Base-by-base conservation (phyloP, 2,888 invertebrate genomes). In the Coremacera marginata region DNA sequence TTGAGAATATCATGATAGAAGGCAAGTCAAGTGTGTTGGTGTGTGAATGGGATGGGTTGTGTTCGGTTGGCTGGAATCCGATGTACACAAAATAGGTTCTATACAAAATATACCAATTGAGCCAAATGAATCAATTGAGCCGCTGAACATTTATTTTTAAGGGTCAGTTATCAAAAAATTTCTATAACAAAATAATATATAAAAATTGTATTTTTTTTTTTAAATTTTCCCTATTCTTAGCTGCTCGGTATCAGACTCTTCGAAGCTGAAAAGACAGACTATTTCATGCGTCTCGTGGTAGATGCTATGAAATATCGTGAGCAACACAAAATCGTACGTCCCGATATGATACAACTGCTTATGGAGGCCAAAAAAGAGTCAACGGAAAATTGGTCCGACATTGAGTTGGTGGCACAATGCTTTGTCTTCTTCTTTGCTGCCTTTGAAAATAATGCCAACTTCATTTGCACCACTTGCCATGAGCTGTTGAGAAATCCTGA, bases 401-500 rank as follows among this genome's bases (percentile, higher is more conserved):
- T 84, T n/a, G 87, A 88, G 65, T 78, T 92, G 1, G 90, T 91
- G 0, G 91, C 92, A 0, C 92, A 93, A 86, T 90, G 90, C 44
- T 84, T 91, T 0, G 77, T 91, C 1, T 92, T 92, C 86, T 91
- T 92, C 81, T 84, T 91, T 37, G 92, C 91, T 49, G 92, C 92
- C 0, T 92, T 91, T 62, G 91, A 92, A 55, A 91, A 91, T 0
- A 84, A 86, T 31, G 84, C 86, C 11, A 84, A 83, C 14, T 80
- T 89, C 0, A 88, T 92, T 83, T 87, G 90, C 1, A 92, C 92
- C 77, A 84, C 90, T 0, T 83, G 91, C 0, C 89, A 92, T 75
- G 93, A 93, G 84, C 82, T 93, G 70, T 91, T 92, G 0, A 8
- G 90, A 0, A 90, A 92, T 84, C 90, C 91, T 5, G 91, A 92